Base-by-base conservation (phyloP, 2,113 vertebrate species). In the Pitta sordida region DNA sequence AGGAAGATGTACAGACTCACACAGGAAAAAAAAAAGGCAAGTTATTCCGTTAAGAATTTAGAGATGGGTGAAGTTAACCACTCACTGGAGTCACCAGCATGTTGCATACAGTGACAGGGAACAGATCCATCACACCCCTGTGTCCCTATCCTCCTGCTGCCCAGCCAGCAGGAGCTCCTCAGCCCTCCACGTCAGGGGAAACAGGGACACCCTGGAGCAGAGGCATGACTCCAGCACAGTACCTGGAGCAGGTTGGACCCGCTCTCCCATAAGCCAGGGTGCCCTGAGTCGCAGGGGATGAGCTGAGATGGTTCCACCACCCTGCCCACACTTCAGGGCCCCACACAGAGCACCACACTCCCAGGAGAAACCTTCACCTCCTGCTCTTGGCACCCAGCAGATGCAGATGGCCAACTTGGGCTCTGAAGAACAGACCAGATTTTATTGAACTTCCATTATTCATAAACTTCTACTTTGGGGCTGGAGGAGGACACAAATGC, bases 271-370 rank as follows among this genome's bases (percentile, higher is more conserved):
- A 19, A 15, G 15, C 22, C 41, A 11, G 10, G 18, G 46, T 23
- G 15, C 34, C 26, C 26, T 12, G 18, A 51, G 46, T 18, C 13
- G 11, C 21, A 1, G 41, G 20, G 24, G 7, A 17, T 5, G 34
- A 22, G 52, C 52, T 39, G 30, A 27, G 53, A 9, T 11, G 1
- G 12, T 10, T 6, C 77, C 43, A 27, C 22, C 29, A 6, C 30
- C n/a, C 60, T 27, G 18, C 36, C 43, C n/a, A 1, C 3, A 0
- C 2, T 15, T 63, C 37, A 41, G 2, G 2, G 9, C 29, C 53
- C 30, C 37, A 14, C 43, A 37, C 2, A n/a, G 24, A 51, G 26
- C 64, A 11, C 26, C 63, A 9, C 3, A 20, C 15, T 11, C 36
- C 34, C 67, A 26, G 59, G 21, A 49, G 37, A 56, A 56, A 16